These are phyloP conservation scores for Cotesia chilonis DNA, from an alignment of 1,140 invertebrate genomes.

Conservation along the genomic window DNA sequence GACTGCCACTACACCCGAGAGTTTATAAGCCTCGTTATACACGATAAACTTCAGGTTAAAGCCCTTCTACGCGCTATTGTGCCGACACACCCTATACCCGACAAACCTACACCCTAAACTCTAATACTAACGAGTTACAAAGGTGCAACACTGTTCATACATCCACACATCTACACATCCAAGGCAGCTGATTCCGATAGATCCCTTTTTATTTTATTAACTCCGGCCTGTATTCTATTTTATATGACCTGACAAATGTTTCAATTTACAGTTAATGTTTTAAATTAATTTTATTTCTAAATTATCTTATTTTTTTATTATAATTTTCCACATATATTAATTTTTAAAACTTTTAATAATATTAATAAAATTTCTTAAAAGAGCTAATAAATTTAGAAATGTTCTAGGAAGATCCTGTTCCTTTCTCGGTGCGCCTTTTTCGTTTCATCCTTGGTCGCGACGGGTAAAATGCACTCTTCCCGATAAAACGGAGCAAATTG, in stretches of 20 bases:
- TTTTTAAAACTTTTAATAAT: too few species aligned
- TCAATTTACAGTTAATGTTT: conserved; percentile 1
- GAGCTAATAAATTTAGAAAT: not conserved
- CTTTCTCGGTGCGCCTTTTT: conserved; percentile 7
- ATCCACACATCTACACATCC: too few species aligned
- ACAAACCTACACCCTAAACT: not conserved
- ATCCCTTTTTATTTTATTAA: too few species aligned
- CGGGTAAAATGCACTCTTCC: conserved; percentile 34
- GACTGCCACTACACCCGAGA: conserved; percentile 1
- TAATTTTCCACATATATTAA: too few species aligned
- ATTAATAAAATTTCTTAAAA: too few species aligned
- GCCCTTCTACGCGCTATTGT: not conserved
- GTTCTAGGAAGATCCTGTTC: not conserved
- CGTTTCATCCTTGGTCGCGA: conserved; percentile 12
- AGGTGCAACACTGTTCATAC: not conserved
- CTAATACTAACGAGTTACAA: not conserved
- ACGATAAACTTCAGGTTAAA: conserved; percentile 30
- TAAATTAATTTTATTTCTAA: too few species aligned
- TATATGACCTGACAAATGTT: too few species aligned
- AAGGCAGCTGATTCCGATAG: too few species aligned
- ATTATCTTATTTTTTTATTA: too few species aligned
- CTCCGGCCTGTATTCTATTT: too few species aligned
- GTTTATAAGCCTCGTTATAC: conserved; percentile 36
- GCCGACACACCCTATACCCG: not conserved
- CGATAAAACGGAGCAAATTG: conserved; percentile 42